phyloP scores from a whole-genome alignment of 2,888 invertebrate species.

The Frankliniella fusca region DNA sequence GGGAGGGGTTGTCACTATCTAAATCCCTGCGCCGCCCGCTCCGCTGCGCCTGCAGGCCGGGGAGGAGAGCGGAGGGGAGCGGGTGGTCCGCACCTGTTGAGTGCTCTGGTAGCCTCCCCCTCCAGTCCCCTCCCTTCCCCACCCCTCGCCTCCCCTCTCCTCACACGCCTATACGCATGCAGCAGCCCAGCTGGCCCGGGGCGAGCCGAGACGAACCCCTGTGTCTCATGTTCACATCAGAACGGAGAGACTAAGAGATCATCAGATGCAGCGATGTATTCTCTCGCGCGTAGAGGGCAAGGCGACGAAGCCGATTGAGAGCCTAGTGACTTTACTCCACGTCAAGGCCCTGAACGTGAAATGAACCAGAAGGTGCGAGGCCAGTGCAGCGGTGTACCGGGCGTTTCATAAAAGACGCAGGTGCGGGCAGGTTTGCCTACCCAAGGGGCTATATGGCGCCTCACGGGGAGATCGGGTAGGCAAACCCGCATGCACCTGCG shows the following conservation, averaged over 20 bases:
- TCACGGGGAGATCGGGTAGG: too few species aligned
- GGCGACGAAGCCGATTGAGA: too few species aligned
- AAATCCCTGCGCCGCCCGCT: neutral
- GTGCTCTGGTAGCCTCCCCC: neutral
- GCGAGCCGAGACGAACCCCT: neutral
- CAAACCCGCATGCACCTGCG: too few species aligned
- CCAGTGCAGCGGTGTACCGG: too few species aligned
- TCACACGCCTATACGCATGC: neutral
- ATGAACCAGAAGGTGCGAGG: too few species aligned
- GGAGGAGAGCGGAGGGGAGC: neutral
- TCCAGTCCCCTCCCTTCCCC: neutral
- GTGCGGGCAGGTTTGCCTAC: too few species aligned
- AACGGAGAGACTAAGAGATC: neutral
- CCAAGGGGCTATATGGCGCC: too few species aligned
- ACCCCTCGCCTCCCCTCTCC: neutral
- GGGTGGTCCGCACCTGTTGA: slow-evolving; percentile 21
- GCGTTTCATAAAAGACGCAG: too few species aligned
- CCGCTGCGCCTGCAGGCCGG: neutral
- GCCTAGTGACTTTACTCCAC: too few species aligned
- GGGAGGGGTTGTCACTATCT: slow-evolving; percentile 7
- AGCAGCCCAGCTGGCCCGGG: neutral
- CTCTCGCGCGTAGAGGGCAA: too few species aligned
- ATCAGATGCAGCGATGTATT: too few species aligned
- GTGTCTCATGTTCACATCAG: neutral
- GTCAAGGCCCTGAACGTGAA: too few species aligned